These are phyloP conservation scores for Nesogale talazaci DNA, from an alignment of 2,113 vertebrate species.

Conservation along the genomic window DNA sequence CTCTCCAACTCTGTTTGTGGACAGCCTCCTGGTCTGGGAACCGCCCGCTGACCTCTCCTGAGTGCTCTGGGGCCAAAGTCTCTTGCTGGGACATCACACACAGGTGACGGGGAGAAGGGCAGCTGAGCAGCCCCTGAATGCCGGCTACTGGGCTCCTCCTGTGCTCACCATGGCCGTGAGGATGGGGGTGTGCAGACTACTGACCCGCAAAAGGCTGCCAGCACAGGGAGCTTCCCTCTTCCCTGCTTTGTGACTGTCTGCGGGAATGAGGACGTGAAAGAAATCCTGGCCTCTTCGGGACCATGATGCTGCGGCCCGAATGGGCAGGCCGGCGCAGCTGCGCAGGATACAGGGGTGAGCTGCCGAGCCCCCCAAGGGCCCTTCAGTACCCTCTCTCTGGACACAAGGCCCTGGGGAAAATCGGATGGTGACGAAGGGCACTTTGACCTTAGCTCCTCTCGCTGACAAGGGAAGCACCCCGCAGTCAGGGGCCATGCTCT, in stretches of 20 bases:
- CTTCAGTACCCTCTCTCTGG: background rate
- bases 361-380: background rate
- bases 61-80: background rate
- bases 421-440: background rate
- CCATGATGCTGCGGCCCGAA: background rate
- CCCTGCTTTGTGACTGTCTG: background rate
- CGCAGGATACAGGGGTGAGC: background rate
- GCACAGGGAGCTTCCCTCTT: background rate
- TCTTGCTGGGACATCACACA: background rate
- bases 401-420: background rate
- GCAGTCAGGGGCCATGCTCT: too few relatives aligned
- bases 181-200: background rate
- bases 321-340: background rate
- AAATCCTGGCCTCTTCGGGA: background rate
- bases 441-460: background rate
- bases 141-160: background rate
- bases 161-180: background rate
- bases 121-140: background rate
- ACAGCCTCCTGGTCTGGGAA: background rate
- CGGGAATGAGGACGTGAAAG: background rate
- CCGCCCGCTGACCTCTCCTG: background rate
- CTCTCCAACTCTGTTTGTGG: background rate
- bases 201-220: background rate
- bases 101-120: background rate
- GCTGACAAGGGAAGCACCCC: background rate